Evolutionary conservation across 2,888 invertebrate genomes (phyloP), one percentile per base, ranked within the genome.

Genomic region (Pterobdella sp.): DNA sequence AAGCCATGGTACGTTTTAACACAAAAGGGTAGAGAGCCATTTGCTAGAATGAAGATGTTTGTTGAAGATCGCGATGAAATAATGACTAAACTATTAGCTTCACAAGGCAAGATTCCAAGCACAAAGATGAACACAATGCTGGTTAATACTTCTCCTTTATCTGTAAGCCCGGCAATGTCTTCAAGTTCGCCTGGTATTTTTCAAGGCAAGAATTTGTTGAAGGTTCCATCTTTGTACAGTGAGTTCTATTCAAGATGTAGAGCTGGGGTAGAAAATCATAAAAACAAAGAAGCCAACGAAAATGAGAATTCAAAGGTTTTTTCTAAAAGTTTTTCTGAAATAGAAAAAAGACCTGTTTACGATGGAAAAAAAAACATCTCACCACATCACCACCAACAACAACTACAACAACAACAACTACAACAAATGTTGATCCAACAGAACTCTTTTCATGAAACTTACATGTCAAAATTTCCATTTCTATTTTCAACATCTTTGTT

Each of bases 1-100:
- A 98, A 98, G 83, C 94, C 96, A 0, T 98, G 97, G 98, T 93
- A 94, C 83, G 95, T 96, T 94, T 87, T 98, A 69, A 98, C 98
- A 22, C 94, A 95, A 83, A 96, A 96, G 83, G 97, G 96, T 0
- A 87, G 96, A 35, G 96, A 97, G 77, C 84, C 84, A 4, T 84
- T 84, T 77, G 83, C 84, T 67, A 79, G 84, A 68, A 84, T 84
- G 84, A 95, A 96, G 83, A 85, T 95, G 74, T 97, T 96, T 93
- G 87, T 96, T n/a, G 92, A 93, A 79, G 96, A 97, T 82, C 90
- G 52, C 22, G 69, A 29, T 2, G 69, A 52, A 29, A 69, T 69
- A 49, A 69, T 96, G 72, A 94, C 95, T 81, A 89, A 92, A 70
- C 87, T 96, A 72, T 95, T 95, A 35, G 94, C 96, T 76, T 93